Evolutionary conservation across 2,888 invertebrate genomes (phyloP).

Genomic region (Amphiduros pacificus): DNA sequence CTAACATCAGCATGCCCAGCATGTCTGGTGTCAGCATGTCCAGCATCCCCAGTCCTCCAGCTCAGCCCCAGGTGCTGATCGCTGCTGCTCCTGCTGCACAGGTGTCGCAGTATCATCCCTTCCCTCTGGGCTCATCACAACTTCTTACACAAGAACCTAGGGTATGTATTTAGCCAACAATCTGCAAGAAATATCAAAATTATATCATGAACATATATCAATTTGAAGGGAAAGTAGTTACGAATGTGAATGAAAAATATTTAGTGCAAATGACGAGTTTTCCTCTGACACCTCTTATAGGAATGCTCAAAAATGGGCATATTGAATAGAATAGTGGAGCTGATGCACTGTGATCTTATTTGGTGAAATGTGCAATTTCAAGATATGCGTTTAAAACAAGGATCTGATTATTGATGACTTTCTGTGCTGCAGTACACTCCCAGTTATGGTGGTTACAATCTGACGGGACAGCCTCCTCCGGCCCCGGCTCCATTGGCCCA

Average conservation of each 20-base stretch:
- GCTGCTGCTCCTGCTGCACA: slow-evolving; percentile 34
- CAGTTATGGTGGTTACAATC: slow-evolving; percentile 27
- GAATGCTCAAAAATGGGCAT: no score
- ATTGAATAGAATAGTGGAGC: no score
- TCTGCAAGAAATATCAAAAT: no score
- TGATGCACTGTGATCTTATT: no score
- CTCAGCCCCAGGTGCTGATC: slow-evolving; percentile 15
- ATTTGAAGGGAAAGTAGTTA: no score
- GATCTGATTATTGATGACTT: no score
- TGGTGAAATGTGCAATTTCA: background rate
- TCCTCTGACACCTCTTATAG: no score
- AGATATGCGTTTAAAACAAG: background rate
- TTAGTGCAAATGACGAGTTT: no score
- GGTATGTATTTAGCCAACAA: slow-evolving; percentile 38
- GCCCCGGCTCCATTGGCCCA: slow-evolving; percentile 18
- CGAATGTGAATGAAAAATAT: no score
- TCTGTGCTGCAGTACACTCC: slow-evolving; percentile 22
- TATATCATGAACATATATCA: no score
- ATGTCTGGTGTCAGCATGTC: no score
- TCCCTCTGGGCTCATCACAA: slow-evolving; percentile 68
- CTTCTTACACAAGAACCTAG: slow-evolving; percentile 52
- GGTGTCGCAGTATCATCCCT: slow-evolving; percentile 72
- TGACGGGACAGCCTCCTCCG: slow-evolving; percentile 19
- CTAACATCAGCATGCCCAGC: no score
- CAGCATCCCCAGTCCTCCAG: slow-evolving; percentile 20